Evolutionary conservation across 2,888 invertebrate species (phyloP).

Genomic region (Volucella inflata): DNA sequence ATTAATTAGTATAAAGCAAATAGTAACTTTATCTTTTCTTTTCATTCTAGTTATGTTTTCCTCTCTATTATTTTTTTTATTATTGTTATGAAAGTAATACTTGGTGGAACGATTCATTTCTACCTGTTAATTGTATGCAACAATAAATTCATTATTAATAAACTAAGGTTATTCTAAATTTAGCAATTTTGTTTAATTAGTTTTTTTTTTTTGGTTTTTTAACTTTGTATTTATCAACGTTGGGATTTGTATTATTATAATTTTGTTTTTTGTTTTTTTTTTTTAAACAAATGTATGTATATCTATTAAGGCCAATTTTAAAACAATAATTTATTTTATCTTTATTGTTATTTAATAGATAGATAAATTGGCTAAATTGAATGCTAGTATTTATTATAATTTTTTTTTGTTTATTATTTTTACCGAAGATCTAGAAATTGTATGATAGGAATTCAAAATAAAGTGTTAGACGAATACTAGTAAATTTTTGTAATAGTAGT

Average conservation of each 20-base stretch:
- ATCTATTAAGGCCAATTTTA: constrained; percentile 74
- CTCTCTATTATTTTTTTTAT: constrained; percentile 32
- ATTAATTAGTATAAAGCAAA: constrained; percentile 65
- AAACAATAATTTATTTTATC: constrained; percentile 44
- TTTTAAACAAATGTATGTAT: constrained; percentile 38
- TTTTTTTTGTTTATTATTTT: constrained; percentile 32
- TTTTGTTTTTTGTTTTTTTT: constrained; percentile 32
- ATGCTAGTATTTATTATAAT: constrained; percentile 41
- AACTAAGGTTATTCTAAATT: constrained; percentile 66
- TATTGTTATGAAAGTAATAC: constrained; percentile 55
- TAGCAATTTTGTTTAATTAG: no score
- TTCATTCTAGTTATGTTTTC: constrained; percentile 35
- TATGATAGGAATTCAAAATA: constrained; percentile 65
- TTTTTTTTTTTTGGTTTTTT: constrained; percentile 21
- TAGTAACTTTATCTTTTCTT: constrained; percentile 67
- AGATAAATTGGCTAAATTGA: constrained; percentile 66
- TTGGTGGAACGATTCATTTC: constrained; percentile 72
- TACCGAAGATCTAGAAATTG: constrained; percentile 62
- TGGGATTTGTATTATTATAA: constrained; percentile 62
- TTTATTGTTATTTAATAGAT: constrained; percentile 30
- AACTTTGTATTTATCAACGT: constrained; percentile 48
- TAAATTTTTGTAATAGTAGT: constrained; percentile 17
- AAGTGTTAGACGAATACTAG: constrained; percentile 8
- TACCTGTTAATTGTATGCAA: constrained; percentile 71
- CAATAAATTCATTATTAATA: constrained; percentile 70